phyloP scores from a whole-genome alignment of 2,888 invertebrate species.

The Blomia tropicalis region DNA sequence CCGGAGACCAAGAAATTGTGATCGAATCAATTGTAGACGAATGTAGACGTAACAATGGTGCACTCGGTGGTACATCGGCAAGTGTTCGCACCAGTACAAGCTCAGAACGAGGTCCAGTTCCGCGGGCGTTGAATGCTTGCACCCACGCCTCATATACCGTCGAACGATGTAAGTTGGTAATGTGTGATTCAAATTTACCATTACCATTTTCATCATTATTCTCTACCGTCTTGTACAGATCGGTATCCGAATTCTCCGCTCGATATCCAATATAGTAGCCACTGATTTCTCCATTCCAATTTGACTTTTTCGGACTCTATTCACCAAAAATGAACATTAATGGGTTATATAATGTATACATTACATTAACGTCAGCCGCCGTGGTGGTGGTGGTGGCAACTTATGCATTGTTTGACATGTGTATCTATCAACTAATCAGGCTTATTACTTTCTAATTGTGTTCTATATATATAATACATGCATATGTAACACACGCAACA shows the following conservation, averaged over 20 bases:
- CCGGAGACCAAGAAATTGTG: conserved; percentile 23
- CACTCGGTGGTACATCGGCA: conserved; percentile 33
- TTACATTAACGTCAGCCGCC: background rate
- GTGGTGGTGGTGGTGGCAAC: background rate
- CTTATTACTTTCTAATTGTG: conserved; percentile 11
- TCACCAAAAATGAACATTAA: no score
- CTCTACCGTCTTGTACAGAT: conserved; percentile 23
- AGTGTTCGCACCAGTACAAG: conserved; percentile 34
- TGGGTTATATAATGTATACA: background rate
- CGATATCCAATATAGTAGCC: conserved; percentile 36
- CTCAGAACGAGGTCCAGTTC: conserved; percentile 35
- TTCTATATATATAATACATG: no score
- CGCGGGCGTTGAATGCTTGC: conserved; percentile 35
- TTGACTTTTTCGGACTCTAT: conserved; percentile 32
- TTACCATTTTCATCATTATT: background rate
- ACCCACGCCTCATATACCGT: conserved; percentile 35
- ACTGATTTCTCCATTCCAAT: conserved; percentile 34
- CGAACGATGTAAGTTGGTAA: conserved; percentile 35
- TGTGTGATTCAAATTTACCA: conserved; percentile 24
- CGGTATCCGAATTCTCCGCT: conserved; percentile 9
- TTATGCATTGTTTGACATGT: background rate
- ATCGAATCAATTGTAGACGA: conserved; percentile 21
- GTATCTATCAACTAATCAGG: conserved; percentile 8
- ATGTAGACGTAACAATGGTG: conserved; percentile 22
- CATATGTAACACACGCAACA: no score